Evolutionary conservation across 1,140 invertebrate genomes (phyloP).

Genomic region (Tetraneura akinire): DNA sequence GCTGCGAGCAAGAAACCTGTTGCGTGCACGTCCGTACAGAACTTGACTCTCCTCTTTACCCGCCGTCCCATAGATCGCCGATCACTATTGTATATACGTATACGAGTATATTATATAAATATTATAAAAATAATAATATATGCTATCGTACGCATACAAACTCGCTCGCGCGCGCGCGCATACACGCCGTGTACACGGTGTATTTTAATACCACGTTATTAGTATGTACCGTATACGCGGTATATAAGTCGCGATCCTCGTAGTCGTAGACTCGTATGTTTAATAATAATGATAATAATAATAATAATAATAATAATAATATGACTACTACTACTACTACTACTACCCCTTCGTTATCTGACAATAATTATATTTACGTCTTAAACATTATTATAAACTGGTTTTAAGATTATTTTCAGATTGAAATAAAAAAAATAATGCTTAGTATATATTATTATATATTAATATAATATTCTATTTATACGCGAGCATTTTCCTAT

Average conservation of each 20-base stretch:
- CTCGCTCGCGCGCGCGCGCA: background rate
- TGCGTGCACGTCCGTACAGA: slow-evolving; percentile 48
- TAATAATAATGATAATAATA: background rate
- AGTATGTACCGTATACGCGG: background rate
- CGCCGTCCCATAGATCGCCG: background rate
- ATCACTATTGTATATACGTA: no score
- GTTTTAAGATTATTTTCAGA: slow-evolving; percentile 16
- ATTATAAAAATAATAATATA: no score
- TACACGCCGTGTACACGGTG: background rate
- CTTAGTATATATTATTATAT: background rate
- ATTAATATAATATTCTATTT: no score
- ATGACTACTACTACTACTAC: background rate
- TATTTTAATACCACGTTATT: no score
- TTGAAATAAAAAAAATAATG: slow-evolving; percentile 2
- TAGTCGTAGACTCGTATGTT: no score
- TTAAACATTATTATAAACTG: slow-evolving; percentile 23
- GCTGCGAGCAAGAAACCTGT: slow-evolving; percentile 41
- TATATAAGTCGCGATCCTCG: no score
- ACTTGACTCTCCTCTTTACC: background rate
- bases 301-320: background rate
- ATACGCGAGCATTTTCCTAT: background rate
- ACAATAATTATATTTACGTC: slow-evolving; percentile 5
- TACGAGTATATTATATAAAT: no score
- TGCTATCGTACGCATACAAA: no score
- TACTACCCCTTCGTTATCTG: slow-evolving; percentile 17